Evolutionary conservation across 2,888 invertebrate genomes (phyloP), one percentile per base, ranked within the genome.

Genomic region (Agonopterix arenella): DNA sequence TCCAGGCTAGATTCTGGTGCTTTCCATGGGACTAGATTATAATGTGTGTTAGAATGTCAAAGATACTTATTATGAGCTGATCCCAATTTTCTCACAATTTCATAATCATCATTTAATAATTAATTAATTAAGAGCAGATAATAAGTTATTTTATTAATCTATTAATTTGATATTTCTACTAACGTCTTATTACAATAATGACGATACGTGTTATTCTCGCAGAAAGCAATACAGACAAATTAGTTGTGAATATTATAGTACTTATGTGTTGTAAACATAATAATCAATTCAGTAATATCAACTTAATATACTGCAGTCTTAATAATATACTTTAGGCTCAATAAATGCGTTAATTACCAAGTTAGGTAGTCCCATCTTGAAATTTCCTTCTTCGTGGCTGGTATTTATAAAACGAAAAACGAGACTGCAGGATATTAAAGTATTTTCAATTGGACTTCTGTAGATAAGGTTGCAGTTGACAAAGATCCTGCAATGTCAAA

Each of bases 391-490:
- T 28, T 7, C 28, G 28, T 28, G 28, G 5, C n/a, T 40, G 40
- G 40, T 40, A 40, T n/a, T n/a, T 40, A 9, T 40, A 1, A n/a
- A 28, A 28, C 28, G 9, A 40, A 40, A 10, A 40, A 4, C 10
- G 42, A 52, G 62, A 56, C 61, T 68, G 68, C 66, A 64, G 58
- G 36, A 60, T 66, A 58, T 58, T 49, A 52, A 57, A 56, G 54
- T 52, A 47, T 48, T 46, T 46, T 45, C 49, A 55, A 62, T 68
- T 67, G 64, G 66, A 66, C 53, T 58, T 56, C 61, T 76, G 73
- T 74, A 74, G 36, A 73, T 75, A 75, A 64, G 62, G 59, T 68
- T 70, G 67, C 76, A 61, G 76, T 69, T 53, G 71, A 69, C 54
- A 50, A 41, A 52, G 45, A 48, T 67, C 68, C 75, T 65, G 79